A percentile compares a stretch with the other conserved stretches of the same genome.
Conservation (phyloP, 2,888 invertebrate genomes). For the Coremacera marginata region DNA sequence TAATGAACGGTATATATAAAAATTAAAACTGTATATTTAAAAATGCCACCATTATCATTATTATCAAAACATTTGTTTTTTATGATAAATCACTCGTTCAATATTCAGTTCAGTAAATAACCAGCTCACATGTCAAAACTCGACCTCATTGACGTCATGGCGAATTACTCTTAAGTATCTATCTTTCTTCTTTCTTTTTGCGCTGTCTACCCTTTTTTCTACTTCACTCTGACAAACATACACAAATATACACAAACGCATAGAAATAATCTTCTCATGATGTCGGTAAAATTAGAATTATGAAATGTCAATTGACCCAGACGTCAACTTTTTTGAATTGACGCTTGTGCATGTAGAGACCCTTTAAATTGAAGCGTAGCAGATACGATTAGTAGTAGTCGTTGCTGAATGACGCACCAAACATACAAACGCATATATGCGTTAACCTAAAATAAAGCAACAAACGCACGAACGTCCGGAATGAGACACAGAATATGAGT, state of each 20-base stretch:
- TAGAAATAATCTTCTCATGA: constrained; percentile 16
- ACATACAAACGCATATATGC: neutral
- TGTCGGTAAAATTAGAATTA: constrained; percentile 30
- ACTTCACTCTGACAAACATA: neutral
- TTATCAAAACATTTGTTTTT: no score
- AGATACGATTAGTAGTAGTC: constrained; percentile 28
- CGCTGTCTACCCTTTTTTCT: neutral
- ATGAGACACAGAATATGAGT: no score
- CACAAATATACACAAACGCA: neutral
- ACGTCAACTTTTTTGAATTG: constrained; percentile 33
- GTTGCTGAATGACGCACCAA: neutral
- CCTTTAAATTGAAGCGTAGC: constrained; percentile 30
- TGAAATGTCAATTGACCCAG: constrained; percentile 37
- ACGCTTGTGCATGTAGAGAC: neutral
- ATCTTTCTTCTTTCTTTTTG: neutral
- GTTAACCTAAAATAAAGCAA: constrained; percentile 5
- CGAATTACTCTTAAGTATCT: neutral
- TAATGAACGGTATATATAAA: no score
- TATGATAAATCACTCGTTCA: no score
- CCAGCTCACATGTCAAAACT: constrained; percentile 24
- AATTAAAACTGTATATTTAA: no score
- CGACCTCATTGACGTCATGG: constrained; percentile 27
- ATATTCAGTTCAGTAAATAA: neutral
- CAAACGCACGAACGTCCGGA: no score
- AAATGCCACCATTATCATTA: neutral